Percentiles rank a stretch among this genome's conserved stretches.
These are phyloP conservation scores for Oxyruncus cristatus DNA, from an alignment of 2,113 vertebrate species.

Conservation along the genomic window DNA sequence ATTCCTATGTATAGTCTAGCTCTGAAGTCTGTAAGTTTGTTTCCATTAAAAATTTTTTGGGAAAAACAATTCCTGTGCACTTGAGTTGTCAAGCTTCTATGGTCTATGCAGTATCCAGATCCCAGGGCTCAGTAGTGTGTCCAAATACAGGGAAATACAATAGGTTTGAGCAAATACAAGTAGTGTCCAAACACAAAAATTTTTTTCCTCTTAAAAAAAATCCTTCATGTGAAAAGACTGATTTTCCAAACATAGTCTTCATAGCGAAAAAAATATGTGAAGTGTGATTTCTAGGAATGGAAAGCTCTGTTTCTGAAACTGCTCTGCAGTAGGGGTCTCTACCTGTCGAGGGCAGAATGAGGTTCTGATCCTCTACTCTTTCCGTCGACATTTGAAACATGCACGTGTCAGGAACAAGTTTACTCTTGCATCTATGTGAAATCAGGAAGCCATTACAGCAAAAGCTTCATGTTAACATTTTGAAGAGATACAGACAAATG, in stretches of 20 bases:
- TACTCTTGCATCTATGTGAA: not conserved
- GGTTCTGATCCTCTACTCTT: not conserved
- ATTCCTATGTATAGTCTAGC: not conserved
- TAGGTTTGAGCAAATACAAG: not conserved
- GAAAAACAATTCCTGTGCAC: not conserved
- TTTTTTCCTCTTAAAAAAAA: not conserved
- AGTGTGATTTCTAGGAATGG: not conserved
- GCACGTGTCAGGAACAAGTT: not conserved
- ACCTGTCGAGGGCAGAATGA: not conserved
- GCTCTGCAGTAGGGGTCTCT: not conserved
- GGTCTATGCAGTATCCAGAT: not conserved
- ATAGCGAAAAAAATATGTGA: not conserved
- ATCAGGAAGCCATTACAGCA: not conserved
- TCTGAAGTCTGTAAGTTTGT: not conserved
- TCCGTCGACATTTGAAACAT: not conserved
- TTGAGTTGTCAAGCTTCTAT: not conserved
- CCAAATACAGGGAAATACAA: not conserved
- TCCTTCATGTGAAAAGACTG: rapidly evolving
- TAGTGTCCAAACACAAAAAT: not conserved
- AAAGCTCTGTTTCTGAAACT: not conserved
- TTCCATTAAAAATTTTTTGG: not conserved
- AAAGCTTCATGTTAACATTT: not conserved
- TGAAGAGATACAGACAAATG: not conserved
- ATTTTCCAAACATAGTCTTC: not conserved
- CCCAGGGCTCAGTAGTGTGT: not conserved